A percentile compares a stretch with the other conserved stretches of the same genome.
These are phyloP conservation scores for Antheraea yamamai DNA, from an alignment of 2,888 invertebrate genomes.

Conservation along the genomic window DNA sequence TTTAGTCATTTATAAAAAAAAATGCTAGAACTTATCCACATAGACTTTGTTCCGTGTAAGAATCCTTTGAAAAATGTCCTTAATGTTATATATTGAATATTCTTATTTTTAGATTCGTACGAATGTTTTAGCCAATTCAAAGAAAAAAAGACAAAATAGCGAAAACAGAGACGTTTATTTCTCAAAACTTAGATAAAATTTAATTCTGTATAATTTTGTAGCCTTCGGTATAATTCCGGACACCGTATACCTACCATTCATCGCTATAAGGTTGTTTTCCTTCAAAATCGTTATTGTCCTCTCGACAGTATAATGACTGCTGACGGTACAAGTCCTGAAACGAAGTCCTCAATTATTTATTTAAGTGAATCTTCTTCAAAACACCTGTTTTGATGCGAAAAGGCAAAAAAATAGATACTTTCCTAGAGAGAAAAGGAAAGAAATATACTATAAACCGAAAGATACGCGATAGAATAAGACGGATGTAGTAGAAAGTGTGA, in stretches of 20 bases:
- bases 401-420: too few relatives aligned
- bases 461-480: too few relatives aligned
- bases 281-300: conserved; percentile 48
- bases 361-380: too few relatives aligned
- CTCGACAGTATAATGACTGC: conserved; percentile 91
- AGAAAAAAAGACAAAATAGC: conserved; percentile 28
- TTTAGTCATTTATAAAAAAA: too few relatives aligned
- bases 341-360: conserved; percentile 25
- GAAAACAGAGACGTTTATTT: conserved; percentile 36
- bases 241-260: neutral
- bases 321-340: conserved; percentile 90
- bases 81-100: neutral
- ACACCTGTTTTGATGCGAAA: too few relatives aligned
- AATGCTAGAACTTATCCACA: too few relatives aligned
- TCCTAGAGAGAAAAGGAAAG: too few relatives aligned
- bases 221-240: neutral
- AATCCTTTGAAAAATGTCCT: too few relatives aligned
- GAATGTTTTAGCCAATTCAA: neutral
- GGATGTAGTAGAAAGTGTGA: too few relatives aligned
- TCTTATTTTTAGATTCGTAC: neutral
- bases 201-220: conserved; percentile 28
- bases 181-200: conserved; percentile 28
- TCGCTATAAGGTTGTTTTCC: neutral
- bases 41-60: too few relatives aligned
- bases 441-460: too few relatives aligned